A percentile compares a stretch with the other conserved stretches of the same genome.
phyloP scores from a whole-genome alignment of 92 coral and sea anemone species.

The Siderastrea siderea region DNA sequence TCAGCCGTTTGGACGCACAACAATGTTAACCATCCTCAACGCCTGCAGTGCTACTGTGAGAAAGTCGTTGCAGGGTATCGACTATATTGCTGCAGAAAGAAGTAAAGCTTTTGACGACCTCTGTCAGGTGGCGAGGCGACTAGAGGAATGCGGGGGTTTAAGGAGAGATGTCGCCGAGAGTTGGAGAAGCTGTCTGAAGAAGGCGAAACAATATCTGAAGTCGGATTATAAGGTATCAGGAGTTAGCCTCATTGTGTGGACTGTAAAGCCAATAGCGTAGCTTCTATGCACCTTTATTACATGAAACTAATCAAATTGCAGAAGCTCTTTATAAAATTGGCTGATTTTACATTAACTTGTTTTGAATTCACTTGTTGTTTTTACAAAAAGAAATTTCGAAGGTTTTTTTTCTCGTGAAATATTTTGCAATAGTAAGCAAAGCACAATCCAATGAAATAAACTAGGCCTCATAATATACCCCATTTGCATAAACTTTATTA shows the following conservation, averaged over 20 bases:
- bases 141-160: conserved; percentile 16
- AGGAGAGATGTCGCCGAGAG: background rate
- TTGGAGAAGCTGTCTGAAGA: conserved; percentile 6
- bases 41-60: conserved; percentile 34
- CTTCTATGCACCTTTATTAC: background rate
- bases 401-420: no score
- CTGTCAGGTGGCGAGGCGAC: background rate
- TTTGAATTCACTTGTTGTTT: background rate
- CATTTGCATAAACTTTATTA: no score
- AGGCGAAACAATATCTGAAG: conserved; percentile 36
- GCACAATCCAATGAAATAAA: no score
- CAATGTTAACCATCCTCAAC: conserved; percentile 22
- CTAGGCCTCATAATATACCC: no score
- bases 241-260: conserved; percentile 2
- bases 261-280: no score
- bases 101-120: conserved; percentile 37
- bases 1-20: conserved; percentile 36
- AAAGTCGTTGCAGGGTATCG: conserved; percentile 37
- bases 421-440: no score
- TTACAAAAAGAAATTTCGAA: no score
- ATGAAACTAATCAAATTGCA: background rate
- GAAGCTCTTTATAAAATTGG: background rate
- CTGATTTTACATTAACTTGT: background rate
- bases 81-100: conserved; percentile 39
- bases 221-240: conserved; percentile 38